Evolutionary conservation across 2,888 invertebrate genomes (phyloP).

Genomic region (Melanostoma mellinum): DNA sequence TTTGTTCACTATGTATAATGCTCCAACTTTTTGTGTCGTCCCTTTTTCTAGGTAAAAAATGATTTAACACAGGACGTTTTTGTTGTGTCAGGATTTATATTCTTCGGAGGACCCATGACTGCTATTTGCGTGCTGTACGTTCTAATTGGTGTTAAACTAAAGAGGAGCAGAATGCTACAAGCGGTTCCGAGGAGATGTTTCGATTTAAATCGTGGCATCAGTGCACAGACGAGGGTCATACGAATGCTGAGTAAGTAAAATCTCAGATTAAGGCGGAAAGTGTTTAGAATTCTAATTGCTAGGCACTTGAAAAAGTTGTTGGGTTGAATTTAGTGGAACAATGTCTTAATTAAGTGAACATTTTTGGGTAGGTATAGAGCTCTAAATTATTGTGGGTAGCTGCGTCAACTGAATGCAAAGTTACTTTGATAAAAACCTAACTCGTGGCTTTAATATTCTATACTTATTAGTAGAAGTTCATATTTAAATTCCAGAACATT

Average conservation of each 20-base stretch:
- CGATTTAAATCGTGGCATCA: slow-evolving; percentile 83
- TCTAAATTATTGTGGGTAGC: too few relatives aligned
- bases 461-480: too few relatives aligned
- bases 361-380: too few relatives aligned
- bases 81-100: slow-evolving; percentile 90
- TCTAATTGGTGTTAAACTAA: slow-evolving; percentile 88
- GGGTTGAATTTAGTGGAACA: too few relatives aligned
- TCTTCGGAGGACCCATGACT: slow-evolving; percentile 94
- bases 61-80: slow-evolving; percentile 86
- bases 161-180: slow-evolving; percentile 85
- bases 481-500: too few relatives aligned
- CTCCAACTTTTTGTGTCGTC: slow-evolving; percentile 8
- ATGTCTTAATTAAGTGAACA: too few relatives aligned
- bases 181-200: slow-evolving; percentile 83
- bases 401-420: too few relatives aligned
- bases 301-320: not conserved
- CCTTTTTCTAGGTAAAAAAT: slow-evolving; percentile 79
- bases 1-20: slow-evolving; percentile 33
- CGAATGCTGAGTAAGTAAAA: slow-evolving; percentile 89
- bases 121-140: slow-evolving; percentile 92
- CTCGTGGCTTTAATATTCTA: too few relatives aligned
- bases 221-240: slow-evolving; percentile 87
- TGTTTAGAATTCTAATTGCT: slow-evolving; percentile 9
- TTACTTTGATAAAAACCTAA: too few relatives aligned
- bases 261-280: slow-evolving; percentile 2